phyloP scores from a whole-genome alignment of 1,140 invertebrate species.

The Babylonia areolata region DNA sequence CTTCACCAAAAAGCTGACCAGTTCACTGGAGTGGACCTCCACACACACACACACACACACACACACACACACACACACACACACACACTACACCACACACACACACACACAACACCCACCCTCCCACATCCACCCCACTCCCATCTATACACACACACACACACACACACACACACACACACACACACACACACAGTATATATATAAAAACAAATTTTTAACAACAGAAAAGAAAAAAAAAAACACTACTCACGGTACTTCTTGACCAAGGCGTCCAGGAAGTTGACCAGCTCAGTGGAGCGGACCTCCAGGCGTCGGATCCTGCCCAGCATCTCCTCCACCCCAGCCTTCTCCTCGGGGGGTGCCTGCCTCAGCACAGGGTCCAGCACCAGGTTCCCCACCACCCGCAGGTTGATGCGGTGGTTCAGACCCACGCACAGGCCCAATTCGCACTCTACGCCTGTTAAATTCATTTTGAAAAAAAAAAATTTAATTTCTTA shows the following conservation, averaged over 20 bases:
- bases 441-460: slow-evolving; percentile 45
- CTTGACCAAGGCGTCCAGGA: slow-evolving; percentile 38
- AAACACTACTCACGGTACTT: slow-evolving; percentile 40
- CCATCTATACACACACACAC: too few species aligned
- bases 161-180: slow-evolving; percentile 12
- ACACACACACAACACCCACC: too few species aligned
- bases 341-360: not conserved
- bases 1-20: too few species aligned
- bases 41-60: not conserved
- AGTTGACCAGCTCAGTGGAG: slow-evolving; percentile 39
- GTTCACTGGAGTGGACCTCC: too few species aligned
- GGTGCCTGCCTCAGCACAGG: slow-evolving; percentile 47
- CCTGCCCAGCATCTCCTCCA: slow-evolving; percentile 42
- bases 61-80: slow-evolving; percentile 4
- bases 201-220: too few species aligned
- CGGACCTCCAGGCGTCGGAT: slow-evolving; percentile 41
- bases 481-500: too few species aligned
- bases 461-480: too few species aligned
- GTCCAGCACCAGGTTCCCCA: slow-evolving; percentile 44
- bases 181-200: too few species aligned
- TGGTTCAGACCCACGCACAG: slow-evolving; percentile 49
- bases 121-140: too few species aligned
- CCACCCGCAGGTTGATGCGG: slow-evolving; percentile 45
- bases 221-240: too few species aligned
- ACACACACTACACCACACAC: slow-evolving; percentile 10